Evolutionary conservation across 1,140 invertebrate species (phyloP).

Genomic region (Drosophila murphyi): DNA sequence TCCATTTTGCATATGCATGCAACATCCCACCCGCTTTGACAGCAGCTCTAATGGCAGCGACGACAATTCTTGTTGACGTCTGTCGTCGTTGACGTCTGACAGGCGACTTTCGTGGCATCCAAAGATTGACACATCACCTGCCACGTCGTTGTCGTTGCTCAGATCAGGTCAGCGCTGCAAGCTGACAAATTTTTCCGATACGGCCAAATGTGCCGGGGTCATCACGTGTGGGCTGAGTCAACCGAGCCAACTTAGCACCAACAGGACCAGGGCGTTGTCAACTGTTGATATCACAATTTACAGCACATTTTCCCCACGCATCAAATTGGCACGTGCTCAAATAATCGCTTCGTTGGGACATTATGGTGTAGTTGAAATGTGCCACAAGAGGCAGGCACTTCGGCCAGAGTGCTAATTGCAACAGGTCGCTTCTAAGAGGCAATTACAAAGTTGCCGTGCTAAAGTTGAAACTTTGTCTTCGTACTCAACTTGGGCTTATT

Average conservation of each 20-base stretch:
- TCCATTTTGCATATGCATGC: constrained; percentile 29
- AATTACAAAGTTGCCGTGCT: constrained; percentile 5
- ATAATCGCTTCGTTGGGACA: constrained; percentile 17
- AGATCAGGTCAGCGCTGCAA: constrained; percentile 45
- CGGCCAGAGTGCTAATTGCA: constrained; percentile 20
- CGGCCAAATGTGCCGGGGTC: constrained; percentile 46
- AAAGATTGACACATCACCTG: constrained; percentile 64
- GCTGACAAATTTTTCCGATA: constrained; percentile 19
- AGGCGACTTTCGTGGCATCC: constrained; percentile 27
- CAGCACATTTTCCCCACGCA: background rate
- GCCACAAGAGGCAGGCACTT: background rate
- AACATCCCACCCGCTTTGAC: constrained; percentile 20
- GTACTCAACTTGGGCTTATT: background rate
- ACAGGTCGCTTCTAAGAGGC: constrained; percentile 4
- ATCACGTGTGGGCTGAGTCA: constrained; percentile 9
- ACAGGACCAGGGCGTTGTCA: background rate
- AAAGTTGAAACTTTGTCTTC: constrained; percentile 3
- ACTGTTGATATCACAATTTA: constrained; percentile 27
- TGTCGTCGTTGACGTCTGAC: constrained; percentile 19
- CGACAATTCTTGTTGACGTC: constrained; percentile 57
- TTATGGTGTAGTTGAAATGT: constrained; percentile 26
- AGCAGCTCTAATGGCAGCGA: constrained; percentile 40
- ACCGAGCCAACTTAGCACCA: background rate
- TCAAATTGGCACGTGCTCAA: constrained; percentile 26
- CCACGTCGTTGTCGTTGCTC: constrained; percentile 25